A percentile compares a stretch with the other conserved stretches of the same genome.
phyloP scores from a whole-genome alignment of 2,888 invertebrate species.

The Lycaena phlaeas region DNA sequence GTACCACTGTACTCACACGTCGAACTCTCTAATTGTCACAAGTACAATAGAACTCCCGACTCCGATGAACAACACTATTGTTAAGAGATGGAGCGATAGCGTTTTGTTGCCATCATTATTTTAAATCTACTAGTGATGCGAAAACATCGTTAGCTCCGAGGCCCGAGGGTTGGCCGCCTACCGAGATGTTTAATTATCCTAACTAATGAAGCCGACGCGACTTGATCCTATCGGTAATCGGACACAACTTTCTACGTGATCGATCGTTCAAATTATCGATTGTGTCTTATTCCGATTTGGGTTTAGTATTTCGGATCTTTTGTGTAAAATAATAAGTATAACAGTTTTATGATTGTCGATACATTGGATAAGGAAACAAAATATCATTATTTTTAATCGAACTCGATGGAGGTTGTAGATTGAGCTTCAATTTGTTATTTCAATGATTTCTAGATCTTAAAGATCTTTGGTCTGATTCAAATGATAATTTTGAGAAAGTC shows the following conservation, averaged over 20 bases:
- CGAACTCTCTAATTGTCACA: constrained; percentile 7
- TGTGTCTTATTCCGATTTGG: not conserved
- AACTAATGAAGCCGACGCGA: constrained; percentile 16
- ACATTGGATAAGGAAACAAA: too few species aligned
- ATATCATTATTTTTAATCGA: too few species aligned
- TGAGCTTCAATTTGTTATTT: too few species aligned
- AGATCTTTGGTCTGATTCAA: too few species aligned
- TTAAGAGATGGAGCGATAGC: not conserved
- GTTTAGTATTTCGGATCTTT: not conserved
- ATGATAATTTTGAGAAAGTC: too few species aligned
- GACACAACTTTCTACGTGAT: constrained; percentile 4
- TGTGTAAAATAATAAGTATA: too few species aligned
- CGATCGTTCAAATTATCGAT: constrained; percentile 9
- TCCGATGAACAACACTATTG: constrained; percentile 7
- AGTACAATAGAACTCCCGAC: constrained; percentile 4
- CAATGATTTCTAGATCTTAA: too few species aligned
- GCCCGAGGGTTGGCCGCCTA: constrained; percentile 9
- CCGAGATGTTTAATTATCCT: constrained; percentile 18
- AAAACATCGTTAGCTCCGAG: constrained; percentile 8
- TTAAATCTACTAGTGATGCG: constrained; percentile 8
- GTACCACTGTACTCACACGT: constrained; percentile 7
- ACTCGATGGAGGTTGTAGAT: too few species aligned
- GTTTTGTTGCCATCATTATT: constrained; percentile 9
- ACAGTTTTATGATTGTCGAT: too few species aligned
- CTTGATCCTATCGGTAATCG: constrained; percentile 13